phyloP scores from a whole-genome alignment of 1,140 invertebrate species.

The Bradynema listronoti region DNA sequence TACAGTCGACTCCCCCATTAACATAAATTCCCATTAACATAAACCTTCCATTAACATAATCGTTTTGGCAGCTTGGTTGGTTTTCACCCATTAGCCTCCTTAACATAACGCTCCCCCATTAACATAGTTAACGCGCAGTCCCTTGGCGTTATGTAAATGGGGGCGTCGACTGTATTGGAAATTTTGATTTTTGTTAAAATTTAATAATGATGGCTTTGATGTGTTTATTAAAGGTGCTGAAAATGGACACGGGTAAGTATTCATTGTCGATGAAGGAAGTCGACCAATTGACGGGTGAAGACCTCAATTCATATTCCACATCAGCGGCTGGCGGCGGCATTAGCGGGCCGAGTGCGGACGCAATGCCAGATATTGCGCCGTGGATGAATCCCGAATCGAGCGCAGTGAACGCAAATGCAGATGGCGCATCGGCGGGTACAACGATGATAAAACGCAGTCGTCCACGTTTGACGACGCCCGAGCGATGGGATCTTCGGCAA shows the following conservation, averaged over 20 bases:
- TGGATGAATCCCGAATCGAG: conserved; percentile 63
- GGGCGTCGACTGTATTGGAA: too few relatives aligned
- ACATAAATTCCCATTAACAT: too few relatives aligned
- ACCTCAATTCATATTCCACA: conserved; percentile 80
- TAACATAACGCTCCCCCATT: too few relatives aligned
- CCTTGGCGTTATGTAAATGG: too few relatives aligned
- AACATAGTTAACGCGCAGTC: too few relatives aligned
- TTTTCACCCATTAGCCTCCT: too few relatives aligned
- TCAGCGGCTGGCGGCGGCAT: conserved; percentile 44
- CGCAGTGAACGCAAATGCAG: conserved; percentile 73
- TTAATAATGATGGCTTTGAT: too few relatives aligned
- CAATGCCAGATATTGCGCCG: conserved; percentile 64
- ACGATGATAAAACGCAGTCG: conserved; percentile 24
- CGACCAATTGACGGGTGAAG: conserved; percentile 83
- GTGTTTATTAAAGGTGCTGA: conserved; percentile 71
- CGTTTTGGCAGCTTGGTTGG: too few relatives aligned
- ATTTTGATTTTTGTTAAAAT: too few relatives aligned
- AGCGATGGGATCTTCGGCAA: conserved; percentile 69
- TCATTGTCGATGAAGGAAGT: conserved; percentile 96
- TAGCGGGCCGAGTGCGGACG: conserved; percentile 30
- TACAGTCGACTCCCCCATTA: too few relatives aligned
- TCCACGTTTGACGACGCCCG: conserved; percentile 88
- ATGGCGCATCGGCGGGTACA: conserved; percentile 56
- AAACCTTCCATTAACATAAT: too few relatives aligned
- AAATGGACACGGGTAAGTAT: conserved; percentile 71